Base-by-base conservation (phyloP, 2,113 vertebrate genomes). In the Heliornis fulica region DNA sequence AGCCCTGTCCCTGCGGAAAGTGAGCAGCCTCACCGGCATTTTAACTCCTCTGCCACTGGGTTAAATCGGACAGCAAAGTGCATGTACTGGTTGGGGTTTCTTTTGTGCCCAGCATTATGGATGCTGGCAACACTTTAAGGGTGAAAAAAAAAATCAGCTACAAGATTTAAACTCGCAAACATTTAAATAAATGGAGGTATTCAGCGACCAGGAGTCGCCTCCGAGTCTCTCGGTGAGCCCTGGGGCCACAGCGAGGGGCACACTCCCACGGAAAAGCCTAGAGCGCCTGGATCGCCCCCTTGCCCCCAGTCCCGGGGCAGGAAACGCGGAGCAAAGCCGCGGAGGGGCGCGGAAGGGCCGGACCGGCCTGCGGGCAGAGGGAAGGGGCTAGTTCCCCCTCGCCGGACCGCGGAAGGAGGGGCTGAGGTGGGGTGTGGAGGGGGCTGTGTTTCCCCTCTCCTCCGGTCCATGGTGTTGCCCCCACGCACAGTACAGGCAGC, bases 41-140 rank as follows among this genome's bases (percentile, higher is more conserved):
- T 94, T 87, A 95, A 96, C 82, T 90, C 45, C 34, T 71, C 56
- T 89, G 81, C 63, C 92, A 83, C 86, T 45, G 94, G 41, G 51
- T 59, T 89, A 46, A 76, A 64, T 11, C 23, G 81, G 88, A 83
- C 41, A 11, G 28, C 66, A 69, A 76, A 9, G 13, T 34, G 32
- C 25, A 11, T 12, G 5, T 41, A 59, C 5, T 40, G 46, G 38
- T 18, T 57, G 56, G 46, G 90, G 23, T 28, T 83, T 82, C 36
- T 88, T 94, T 94, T 88, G 59, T 80, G 71, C 71, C 41, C 68
- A 13, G 13, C 70, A 57, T 72, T 85, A 41, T 87, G 75, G 54
- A 41, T 65, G 46, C 12, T 78, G 76, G 48, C 32, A 70, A 54
- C 1, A 4, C 31, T 21, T 46, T 46, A 46, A 46, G 46, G 46